These are phyloP conservation scores for Paralichthys olivaceus DNA, from an alignment of 2,113 vertebrate species.

Conservation along the genomic window DNA sequence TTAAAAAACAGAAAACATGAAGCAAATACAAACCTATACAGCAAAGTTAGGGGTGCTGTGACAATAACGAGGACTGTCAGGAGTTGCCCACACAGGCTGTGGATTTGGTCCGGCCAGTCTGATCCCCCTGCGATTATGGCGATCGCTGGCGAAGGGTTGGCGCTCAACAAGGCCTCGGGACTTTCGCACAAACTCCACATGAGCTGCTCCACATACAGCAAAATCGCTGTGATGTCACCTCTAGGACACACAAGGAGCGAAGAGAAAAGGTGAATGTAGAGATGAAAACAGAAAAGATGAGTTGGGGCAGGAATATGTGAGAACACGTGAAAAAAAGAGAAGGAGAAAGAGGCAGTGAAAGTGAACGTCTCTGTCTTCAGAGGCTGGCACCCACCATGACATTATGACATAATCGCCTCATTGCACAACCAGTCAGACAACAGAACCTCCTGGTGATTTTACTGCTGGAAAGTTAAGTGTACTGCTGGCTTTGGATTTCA, in stretches of 20 bases:
- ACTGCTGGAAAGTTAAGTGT: conserved; percentile 32
- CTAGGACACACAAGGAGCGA: conserved; percentile 69
- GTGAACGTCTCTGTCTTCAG: conserved; percentile 20
- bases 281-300: conserved; percentile 42
- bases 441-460: conserved; percentile 50
- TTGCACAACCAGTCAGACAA: conserved; percentile 17
- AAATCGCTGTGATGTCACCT: conserved; percentile 88
- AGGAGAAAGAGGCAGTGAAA: neutral
- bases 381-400: conserved; percentile 29
- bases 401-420: conserved; percentile 35
- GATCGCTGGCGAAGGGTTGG: conserved; percentile 70
- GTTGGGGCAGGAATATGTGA: neutral
- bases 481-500: conserved; percentile 45
- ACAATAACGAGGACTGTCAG: conserved; percentile 85
- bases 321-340: neutral
- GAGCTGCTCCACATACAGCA: conserved; percentile 90
- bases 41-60: conserved; percentile 86
- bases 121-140: conserved; percentile 38
- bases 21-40: conserved; percentile 82
- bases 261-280: conserved; percentile 18
- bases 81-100: conserved; percentile 90
- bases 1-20: neutral
- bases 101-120: conserved; percentile 86
- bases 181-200: conserved; percentile 91
- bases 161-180: conserved; percentile 81